Evolutionary conservation across 2,797 vertebrate species (phyloP).

Genomic region (Clarias pachynema): DNA sequence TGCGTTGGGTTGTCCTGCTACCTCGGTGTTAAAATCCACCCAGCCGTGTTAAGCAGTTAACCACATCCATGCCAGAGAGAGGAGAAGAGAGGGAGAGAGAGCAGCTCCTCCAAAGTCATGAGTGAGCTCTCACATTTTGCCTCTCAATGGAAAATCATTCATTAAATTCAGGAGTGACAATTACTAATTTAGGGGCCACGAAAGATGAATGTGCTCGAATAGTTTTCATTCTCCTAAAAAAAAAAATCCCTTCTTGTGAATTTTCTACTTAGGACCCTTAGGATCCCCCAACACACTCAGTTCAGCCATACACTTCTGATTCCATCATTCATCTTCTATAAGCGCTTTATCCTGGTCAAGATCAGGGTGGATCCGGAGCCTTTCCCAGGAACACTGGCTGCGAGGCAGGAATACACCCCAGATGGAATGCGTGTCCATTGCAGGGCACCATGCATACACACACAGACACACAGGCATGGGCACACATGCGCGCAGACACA

Average conservation of each 20-base stretch:
- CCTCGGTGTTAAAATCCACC: constrained; percentile 57
- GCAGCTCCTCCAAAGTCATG: background rate
- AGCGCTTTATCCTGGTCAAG: background rate
- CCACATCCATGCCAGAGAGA: constrained; percentile 58
- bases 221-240: background rate
- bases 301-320: no score
- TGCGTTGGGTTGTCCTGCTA: constrained; percentile 51
- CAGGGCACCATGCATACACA: background rate
- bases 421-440: background rate
- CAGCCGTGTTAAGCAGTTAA: constrained; percentile 61
- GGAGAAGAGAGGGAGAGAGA: background rate
- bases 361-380: background rate
- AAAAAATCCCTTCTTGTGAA: no score
- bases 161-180: constrained; percentile 7
- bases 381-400: background rate
- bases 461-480: background rate
- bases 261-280: background rate
- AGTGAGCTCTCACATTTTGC: background rate
- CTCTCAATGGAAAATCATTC: background rate
- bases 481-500: background rate
- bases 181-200: background rate
- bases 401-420: background rate
- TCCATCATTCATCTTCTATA: background rate
- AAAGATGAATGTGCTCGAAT: background rate
- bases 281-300: background rate